Evolutionary conservation across 2,113 vertebrate species (phyloP).

Genomic region (Orcinus orca): DNA sequence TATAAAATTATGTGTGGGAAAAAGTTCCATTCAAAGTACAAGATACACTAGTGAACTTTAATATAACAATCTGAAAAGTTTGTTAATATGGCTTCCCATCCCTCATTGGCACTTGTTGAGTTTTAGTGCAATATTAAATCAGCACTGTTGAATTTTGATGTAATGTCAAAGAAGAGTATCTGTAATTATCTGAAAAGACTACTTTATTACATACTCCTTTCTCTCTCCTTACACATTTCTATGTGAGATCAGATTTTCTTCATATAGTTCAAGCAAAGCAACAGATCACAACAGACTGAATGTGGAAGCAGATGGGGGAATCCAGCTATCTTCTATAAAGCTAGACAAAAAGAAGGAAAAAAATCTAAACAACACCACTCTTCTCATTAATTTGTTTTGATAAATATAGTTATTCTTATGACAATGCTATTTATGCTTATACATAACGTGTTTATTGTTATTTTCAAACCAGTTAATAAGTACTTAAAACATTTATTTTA

Average conservation of each 20-base stretch:
- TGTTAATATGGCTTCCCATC: neutral
- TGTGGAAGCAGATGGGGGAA: neutral
- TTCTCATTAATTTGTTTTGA: neutral
- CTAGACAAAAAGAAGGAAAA: neutral
- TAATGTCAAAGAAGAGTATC: conserved; percentile 1
- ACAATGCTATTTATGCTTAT: neutral
- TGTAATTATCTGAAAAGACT: conserved; percentile 22
- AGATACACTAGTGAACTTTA: neutral
- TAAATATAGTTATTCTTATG: neutral
- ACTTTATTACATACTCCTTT: neutral
- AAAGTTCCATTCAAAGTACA: conserved; percentile 15
- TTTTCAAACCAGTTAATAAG: neutral
- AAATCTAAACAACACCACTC: neutral
- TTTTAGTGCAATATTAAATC: conserved; percentile 38
- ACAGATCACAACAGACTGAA: neutral
- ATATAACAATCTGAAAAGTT: conserved; percentile 15
- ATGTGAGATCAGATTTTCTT: neutral
- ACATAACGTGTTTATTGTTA: neutral
- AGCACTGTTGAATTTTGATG: neutral
- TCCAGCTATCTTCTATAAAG: neutral
- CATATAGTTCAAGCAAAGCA: conserved; percentile 6
- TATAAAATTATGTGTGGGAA: neutral
- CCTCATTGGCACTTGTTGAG: neutral
- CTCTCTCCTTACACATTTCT: neutral
- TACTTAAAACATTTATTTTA: conserved; percentile 27